Conservation (phyloP, 2,888 invertebrate species). For the Carabus problematicus region DNA sequence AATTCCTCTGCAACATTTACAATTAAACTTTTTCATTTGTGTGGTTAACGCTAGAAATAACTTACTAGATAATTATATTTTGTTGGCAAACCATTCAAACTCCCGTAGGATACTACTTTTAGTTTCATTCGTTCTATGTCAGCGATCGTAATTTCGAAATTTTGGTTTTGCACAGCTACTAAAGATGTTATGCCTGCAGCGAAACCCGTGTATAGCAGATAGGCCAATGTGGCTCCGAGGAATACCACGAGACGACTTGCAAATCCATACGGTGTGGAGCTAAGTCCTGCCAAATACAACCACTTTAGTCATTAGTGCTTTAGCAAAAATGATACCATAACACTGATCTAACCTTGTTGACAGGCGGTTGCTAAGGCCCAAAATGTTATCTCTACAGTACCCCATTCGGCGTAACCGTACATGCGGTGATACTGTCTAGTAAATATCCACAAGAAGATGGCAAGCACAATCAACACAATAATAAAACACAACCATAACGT, state of each 20-base stretch:
- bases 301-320: no score
- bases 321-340: slow-evolving; percentile 4
- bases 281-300: slow-evolving; percentile 50
- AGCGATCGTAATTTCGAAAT: slow-evolving; percentile 43
- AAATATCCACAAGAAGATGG: slow-evolving; percentile 50
- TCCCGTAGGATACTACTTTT: slow-evolving; percentile 39
- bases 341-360: slow-evolving; percentile 52
- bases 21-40: not conserved
- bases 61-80: slow-evolving; percentile 39
- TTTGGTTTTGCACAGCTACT: slow-evolving; percentile 50
- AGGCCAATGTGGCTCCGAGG: slow-evolving; percentile 52
- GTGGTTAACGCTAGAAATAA: not conserved
- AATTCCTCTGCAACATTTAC: slow-evolving; percentile 23
- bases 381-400: slow-evolving; percentile 53
- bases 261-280: slow-evolving; percentile 52
- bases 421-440: slow-evolving; percentile 49
- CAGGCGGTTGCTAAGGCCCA: slow-evolving; percentile 57
- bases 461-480: slow-evolving; percentile 49
- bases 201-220: slow-evolving; percentile 54
- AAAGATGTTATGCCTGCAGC: slow-evolving; percentile 55
- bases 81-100: slow-evolving; percentile 24
- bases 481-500: slow-evolving; percentile 53
- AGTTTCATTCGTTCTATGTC: slow-evolving; percentile 46
- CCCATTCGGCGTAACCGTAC: slow-evolving; percentile 47
- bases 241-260: slow-evolving; percentile 52